A percentile compares a stretch with the other conserved stretches of the same genome.
phyloP scores from a whole-genome alignment of 2,888 invertebrate species.

The Melanostoma scalare region DNA sequence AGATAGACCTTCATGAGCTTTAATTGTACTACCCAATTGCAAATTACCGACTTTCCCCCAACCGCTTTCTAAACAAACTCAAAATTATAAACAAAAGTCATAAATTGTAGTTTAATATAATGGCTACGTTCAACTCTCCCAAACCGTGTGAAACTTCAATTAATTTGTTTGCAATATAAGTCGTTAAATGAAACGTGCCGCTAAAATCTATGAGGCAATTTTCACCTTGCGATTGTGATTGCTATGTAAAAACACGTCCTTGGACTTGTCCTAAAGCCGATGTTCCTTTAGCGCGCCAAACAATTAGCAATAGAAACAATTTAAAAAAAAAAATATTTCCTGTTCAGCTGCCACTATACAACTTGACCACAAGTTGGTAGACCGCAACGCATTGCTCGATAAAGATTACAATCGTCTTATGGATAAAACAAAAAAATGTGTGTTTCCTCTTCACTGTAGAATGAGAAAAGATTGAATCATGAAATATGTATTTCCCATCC shows the following conservation, averaged over 20 bases:
- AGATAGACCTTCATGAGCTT: constrained; percentile 6
- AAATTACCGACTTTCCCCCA: no score
- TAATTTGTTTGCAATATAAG: constrained; percentile 3
- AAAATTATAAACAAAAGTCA: neutral
- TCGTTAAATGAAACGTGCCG: constrained; percentile 12
- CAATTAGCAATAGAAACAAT: constrained; percentile 15
- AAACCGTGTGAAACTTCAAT: constrained; percentile 42
- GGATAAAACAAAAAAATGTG: constrained; percentile 11
- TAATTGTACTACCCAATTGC: neutral
- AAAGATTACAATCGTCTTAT: constrained; percentile 48
- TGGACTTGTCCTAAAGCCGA: constrained; percentile 59
- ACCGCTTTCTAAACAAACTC: neutral
- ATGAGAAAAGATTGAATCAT: constrained; percentile 39
- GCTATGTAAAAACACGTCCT: constrained; percentile 39
- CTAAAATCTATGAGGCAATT: constrained; percentile 32
- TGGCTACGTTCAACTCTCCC: neutral
- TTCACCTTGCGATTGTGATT: constrained; percentile 53
- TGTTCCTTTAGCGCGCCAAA: constrained; percentile 43
- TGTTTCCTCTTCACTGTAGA: neutral
- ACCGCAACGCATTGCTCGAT: constrained; percentile 17
- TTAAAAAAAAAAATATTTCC: neutral
- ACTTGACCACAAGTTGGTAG: no score
- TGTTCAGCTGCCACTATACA: neutral
- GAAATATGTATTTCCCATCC: constrained; percentile 38
- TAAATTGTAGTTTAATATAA: no score